Evolutionary conservation across 1,140 invertebrate genomes (phyloP), one percentile per base, ranked within the genome.

Genomic region (Bathynomus jamesi): DNA sequence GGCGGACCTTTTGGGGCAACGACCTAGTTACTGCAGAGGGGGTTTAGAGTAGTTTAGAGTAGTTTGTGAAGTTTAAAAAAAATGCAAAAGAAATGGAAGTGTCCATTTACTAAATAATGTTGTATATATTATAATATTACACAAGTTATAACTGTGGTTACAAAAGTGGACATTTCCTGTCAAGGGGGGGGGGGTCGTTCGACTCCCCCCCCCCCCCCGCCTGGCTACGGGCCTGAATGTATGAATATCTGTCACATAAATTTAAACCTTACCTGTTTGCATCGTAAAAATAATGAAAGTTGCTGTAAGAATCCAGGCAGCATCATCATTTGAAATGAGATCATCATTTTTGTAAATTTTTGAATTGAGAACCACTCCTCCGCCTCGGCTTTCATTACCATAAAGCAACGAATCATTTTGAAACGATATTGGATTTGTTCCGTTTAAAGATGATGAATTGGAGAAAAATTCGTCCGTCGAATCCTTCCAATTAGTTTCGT

Each of bases 251-350:
- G 21, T 3, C 2, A 5, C 40, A 53, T 8, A 40, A 27, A 1
- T 2, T 64, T 25, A 5, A 32, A 28, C 8, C 76, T 70, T 75
- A 93, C 93, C 95, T 76, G 94, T 95, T 85, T 96, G 94, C 94
- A 96, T 97, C 0, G 94, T 96, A 80, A 96, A 96, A 69, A 96
- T 96, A 74, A 96, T 95, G 80, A 97, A 96, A 0, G 92, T 90
- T 65, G 91, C 92, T 0, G 93, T 94, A 28, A 96, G 85, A 62
- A 96, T 92, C 94, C 94, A 96, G 76, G 90, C 92, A 21, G 91
- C 91, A 78, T 96, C 94, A 82, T 95, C 93, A 24, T 27, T 65
- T 24, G 62, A 25, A 30, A 74, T 61, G n/a, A n/a, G 25, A 10
- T 17, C 61, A 11, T 25, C 2, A 3, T 11, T 53, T 53, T 53